These are phyloP conservation scores for Squalus acanthias DNA, from an alignment of 2,797 vertebrate genomes.

Conservation along the genomic window DNA sequence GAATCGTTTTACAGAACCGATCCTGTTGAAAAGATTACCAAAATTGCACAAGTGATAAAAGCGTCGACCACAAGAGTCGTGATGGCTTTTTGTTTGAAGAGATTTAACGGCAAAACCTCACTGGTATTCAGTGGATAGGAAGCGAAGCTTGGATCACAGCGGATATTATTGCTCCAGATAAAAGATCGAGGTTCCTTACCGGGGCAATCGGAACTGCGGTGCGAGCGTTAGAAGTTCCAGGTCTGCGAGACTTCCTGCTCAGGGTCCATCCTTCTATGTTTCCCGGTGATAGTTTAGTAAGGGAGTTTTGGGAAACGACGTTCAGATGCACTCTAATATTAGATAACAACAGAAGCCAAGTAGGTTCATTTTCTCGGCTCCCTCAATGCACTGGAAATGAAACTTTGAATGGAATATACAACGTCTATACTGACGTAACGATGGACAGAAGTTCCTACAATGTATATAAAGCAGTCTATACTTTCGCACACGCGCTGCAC, in stretches of 20 bases:
- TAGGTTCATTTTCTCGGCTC: not conserved
- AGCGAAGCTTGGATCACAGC: slow-evolving; percentile 33
- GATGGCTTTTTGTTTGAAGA: slow-evolving; percentile 25
- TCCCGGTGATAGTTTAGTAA: slow-evolving; percentile 47
- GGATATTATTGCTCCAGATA: not conserved
- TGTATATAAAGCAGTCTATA: slow-evolving; percentile 36
- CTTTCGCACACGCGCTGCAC: slow-evolving; percentile 23
- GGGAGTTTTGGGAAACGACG: slow-evolving; percentile 59
- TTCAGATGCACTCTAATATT: not conserved
- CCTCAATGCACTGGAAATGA: slow-evolving; percentile 15
- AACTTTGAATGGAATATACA: not conserved
- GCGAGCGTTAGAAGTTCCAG: not conserved
- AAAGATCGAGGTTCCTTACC: not conserved
- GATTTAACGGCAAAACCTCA: slow-evolving; percentile 1
- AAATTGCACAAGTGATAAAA: not conserved
- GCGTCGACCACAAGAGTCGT: not conserved
- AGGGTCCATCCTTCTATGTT: slow-evolving; percentile 43
- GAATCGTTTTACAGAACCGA: slow-evolving; percentile 25
- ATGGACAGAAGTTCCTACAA: slow-evolving; percentile 9
- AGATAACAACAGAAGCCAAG: too few species aligned
- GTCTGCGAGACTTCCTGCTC: not conserved
- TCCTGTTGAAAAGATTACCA: not conserved
- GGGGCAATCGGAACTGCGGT: not conserved
- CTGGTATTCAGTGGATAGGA: slow-evolving; percentile 4
- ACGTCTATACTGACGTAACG: not conserved